Percentiles rank a stretch among this genome's conserved stretches.
Conservation (phyloP, 1,140 invertebrate genomes). For the Micrasema minimum region DNA sequence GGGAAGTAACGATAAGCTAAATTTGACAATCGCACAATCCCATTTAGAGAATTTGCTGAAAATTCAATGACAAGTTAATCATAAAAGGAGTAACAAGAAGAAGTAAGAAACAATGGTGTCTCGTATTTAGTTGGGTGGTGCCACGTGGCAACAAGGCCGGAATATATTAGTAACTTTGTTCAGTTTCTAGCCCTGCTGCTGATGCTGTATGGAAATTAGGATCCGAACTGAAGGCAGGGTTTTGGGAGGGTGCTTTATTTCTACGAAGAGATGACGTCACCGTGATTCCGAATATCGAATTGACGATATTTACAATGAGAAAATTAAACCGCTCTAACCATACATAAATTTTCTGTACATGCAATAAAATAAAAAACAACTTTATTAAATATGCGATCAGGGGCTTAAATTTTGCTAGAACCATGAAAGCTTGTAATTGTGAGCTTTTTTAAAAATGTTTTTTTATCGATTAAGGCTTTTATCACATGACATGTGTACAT, state of each 20-base stretch:
- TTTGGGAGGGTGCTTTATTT: constrained; percentile 29
- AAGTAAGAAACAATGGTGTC: constrained; percentile 25
- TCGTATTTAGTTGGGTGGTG: neutral
- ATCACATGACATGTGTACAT: too few relatives aligned
- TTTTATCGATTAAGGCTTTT: too few relatives aligned
- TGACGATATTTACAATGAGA: too few relatives aligned
- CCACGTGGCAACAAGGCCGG: constrained; percentile 40
- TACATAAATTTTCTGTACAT: too few relatives aligned
- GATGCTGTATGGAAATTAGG: constrained; percentile 45
- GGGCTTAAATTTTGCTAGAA: too few relatives aligned
- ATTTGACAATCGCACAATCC: constrained; percentile 47
- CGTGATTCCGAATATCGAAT: too few relatives aligned
- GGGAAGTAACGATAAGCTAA: constrained; percentile 28
- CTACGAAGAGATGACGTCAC: constrained; percentile 10
- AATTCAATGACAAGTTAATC: constrained; percentile 53
- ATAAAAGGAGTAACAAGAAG: constrained; percentile 48
- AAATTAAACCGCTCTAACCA: too few relatives aligned
- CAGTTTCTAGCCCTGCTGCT: constrained; percentile 40
- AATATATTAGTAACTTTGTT: constrained; percentile 51
- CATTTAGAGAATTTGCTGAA: constrained; percentile 51
- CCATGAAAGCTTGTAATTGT: too few relatives aligned
- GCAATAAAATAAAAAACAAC: too few relatives aligned
- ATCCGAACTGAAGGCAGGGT: constrained; percentile 30
- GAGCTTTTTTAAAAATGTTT: too few relatives aligned
- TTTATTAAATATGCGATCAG: too few relatives aligned